Conservation (phyloP, 2,888 invertebrate species). For the Protophormia terraenovae region DNA sequence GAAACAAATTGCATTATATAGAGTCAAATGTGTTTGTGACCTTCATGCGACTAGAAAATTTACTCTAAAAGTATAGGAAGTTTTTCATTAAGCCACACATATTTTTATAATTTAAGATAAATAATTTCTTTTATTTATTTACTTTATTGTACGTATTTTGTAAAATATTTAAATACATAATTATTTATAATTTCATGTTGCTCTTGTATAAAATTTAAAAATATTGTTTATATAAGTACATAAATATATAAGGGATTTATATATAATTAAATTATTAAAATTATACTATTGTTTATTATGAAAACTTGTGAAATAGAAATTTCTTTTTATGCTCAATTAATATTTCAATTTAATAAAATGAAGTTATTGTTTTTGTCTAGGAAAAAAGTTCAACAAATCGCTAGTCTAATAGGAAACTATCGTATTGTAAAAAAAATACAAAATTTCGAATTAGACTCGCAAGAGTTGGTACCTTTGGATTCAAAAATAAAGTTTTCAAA, state of each 20-base stretch:
- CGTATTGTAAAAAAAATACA: conserved; percentile 2
- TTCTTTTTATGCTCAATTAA: not conserved
- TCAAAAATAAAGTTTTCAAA: not conserved
- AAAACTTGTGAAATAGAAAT: not conserved
- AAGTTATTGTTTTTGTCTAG: not conserved
- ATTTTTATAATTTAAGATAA: no score
- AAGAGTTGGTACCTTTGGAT: conserved; percentile 74
- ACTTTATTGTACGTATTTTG: not conserved
- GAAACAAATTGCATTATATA: no score
- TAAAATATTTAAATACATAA: not conserved
- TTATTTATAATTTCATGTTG: not conserved
- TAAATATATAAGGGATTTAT: not conserved
- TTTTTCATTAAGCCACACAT: no score
- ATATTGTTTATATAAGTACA: not conserved
- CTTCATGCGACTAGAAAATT: no score
- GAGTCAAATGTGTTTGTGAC: no score
- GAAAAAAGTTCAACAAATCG: conserved; percentile 77
- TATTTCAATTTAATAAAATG: no score
- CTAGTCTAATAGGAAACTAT: conserved; percentile 80
- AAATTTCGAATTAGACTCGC: conserved; percentile 81
- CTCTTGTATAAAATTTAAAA: not conserved
- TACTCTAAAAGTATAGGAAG: no score
- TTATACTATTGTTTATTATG: not conserved
- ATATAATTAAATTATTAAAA: not conserved
- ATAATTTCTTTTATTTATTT: not conserved